phyloP scores from a whole-genome alignment of 1,140 invertebrate genomes.

The Acromyrmex echinatior region DNA sequence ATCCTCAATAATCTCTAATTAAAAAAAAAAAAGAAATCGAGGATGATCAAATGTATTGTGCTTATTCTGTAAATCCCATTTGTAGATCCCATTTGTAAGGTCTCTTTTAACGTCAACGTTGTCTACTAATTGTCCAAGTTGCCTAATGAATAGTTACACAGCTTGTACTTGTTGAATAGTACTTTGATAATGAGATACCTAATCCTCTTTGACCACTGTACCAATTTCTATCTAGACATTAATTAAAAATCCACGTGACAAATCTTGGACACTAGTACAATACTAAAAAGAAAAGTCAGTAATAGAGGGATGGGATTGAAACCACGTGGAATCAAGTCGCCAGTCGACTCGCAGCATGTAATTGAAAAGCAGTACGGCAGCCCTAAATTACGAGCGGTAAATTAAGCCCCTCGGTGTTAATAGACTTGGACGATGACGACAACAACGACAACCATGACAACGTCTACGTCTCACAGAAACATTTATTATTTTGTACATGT shows the following conservation, averaged over 20 bases:
- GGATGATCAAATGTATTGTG: not conserved
- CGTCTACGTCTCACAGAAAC: not conserved
- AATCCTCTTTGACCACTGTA: not conserved
- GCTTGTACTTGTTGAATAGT: not conserved
- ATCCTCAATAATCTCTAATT: not conserved
- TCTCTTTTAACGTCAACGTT: not conserved
- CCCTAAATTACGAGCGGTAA: constrained; percentile 61
- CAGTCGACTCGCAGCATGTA: constrained; percentile 40
- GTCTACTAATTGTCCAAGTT: constrained; percentile 36
- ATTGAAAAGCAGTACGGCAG: constrained; percentile 62
- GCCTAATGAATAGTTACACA: constrained; percentile 3
- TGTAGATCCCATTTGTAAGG: too few relatives aligned
- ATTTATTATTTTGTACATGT: not conserved
- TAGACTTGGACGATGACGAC: constrained; percentile 53
- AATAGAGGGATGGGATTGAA: not conserved
- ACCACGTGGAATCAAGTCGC: constrained; percentile 16
- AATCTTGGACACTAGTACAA: constrained; percentile 8
- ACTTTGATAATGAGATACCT: not conserved
- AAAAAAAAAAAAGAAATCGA: not conserved
- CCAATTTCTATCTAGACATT: not conserved
- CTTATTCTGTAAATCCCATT: not conserved
- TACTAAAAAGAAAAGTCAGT: not conserved
- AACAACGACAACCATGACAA: not conserved
- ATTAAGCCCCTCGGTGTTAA: constrained; percentile 70
- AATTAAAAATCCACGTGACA: constrained; percentile 39